Evolutionary conservation across 2,888 invertebrate species (phyloP).

Genomic region (Endotricha flammealis): DNA sequence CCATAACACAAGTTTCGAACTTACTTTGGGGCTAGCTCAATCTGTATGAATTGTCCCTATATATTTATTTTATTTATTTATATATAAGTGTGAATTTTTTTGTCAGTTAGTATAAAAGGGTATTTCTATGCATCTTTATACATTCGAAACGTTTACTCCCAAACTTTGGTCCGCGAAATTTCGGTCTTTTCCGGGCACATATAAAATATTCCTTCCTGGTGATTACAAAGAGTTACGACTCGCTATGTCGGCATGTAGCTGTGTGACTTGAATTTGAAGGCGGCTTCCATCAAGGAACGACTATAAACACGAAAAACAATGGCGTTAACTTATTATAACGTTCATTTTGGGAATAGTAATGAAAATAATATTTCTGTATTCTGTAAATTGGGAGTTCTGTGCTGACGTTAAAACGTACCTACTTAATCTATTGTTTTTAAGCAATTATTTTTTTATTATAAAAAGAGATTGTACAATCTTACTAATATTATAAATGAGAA

Average conservation of each 20-base stretch:
- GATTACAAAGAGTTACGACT: conserved; percentile 10
- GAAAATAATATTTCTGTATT: conserved; percentile 1
- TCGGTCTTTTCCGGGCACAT: conserved; percentile 1
- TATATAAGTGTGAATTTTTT: no score
- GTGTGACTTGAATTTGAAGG: conserved; percentile 10
- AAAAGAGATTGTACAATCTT: no score
- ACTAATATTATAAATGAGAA: no score
- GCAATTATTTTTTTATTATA: no score
- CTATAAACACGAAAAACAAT: conserved; percentile 8
- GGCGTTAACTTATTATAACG: conserved; percentile 4
- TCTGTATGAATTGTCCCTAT: no score
- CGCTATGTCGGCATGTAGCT: conserved; percentile 2
- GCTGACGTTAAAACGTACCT: background rate
- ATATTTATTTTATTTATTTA: no score
- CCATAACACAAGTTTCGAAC: no score
- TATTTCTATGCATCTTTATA: background rate
- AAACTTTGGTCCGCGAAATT: background rate
- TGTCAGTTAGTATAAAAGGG: background rate
- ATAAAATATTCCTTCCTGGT: conserved; percentile 9
- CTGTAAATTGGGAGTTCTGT: no score
- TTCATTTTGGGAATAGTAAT: conserved; percentile 10
- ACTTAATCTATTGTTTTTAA: no score
- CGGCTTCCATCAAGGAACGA: conserved; percentile 2
- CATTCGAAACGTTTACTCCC: background rate
- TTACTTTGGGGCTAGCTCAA: no score